Percentiles rank a stretch among this genome's conserved stretches.
Conservation (phyloP, 2,888 invertebrate species). For the Diaprepes abbreviatus region DNA sequence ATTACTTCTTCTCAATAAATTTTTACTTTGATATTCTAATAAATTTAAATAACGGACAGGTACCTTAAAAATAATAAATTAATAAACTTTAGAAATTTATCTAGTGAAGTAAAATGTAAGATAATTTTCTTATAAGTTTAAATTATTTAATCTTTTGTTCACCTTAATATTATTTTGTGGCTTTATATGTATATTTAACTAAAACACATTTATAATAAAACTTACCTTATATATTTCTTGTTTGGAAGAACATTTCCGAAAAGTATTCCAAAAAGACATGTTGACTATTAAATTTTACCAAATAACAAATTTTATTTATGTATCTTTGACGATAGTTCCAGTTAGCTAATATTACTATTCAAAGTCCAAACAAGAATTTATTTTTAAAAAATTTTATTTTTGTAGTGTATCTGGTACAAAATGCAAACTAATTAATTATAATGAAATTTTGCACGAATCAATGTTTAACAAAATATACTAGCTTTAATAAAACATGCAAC, state of each 20-base stretch:
- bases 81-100: too few relatives aligned
- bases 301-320: background rate
- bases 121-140: too few relatives aligned
- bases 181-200: too few relatives aligned
- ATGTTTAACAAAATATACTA: background rate
- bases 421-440: background rate
- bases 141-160: too few relatives aligned
- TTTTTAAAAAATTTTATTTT: background rate
- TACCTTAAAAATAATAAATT: too few relatives aligned
- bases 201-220: too few relatives aligned
- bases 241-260: conserved; percentile 53
- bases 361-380: conserved; percentile 19
- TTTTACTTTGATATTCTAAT: conserved; percentile 97
- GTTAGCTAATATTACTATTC: conserved; percentile 6
- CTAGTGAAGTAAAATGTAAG: too few relatives aligned
- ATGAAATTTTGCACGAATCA: background rate
- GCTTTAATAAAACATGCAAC: background rate
- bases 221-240: conserved; percentile 54
- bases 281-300: background rate
- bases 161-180: too few relatives aligned
- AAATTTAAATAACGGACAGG: conserved; percentile 84
- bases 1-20: conserved; percentile 86
- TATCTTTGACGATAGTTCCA: background rate
- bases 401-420: background rate
- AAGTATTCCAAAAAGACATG: conserved; percentile 56